Evolutionary conservation across 2,888 invertebrate species (phyloP), one percentile per base, ranked within the genome.

Genomic region (Sinotaia quadrata): DNA sequence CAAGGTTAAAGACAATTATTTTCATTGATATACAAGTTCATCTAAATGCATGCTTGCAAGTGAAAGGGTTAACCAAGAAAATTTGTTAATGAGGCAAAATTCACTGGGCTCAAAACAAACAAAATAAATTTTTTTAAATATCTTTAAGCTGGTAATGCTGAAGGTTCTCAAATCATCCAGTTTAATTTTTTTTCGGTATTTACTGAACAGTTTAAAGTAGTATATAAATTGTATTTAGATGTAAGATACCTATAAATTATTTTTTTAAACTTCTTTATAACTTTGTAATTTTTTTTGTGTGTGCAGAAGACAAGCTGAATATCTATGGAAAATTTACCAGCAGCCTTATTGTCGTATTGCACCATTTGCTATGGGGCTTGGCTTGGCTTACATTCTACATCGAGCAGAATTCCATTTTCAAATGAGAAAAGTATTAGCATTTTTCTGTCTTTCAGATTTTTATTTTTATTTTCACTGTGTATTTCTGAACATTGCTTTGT

Each of bases 291-390:
- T 31, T 61, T 51, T 21, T 15, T 62, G 1, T 47, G 29, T 57
- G 33, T 51, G 2, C 52, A 68, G 68, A 24, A 41, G 61, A 18
- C 60, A 68, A 34, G 52, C 60, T 15, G 57, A 68, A 4, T 68
- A 68, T 44, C 51, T 68, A 31, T 54, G 44, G 41, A 21, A 4
- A n/a, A 54, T 68, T 33, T 62, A 52, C 36, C 37, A 62, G 49
- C 61, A 68, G 49, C 68, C 68, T 8, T 68, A 49, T 10, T 61
- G 68, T 27, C 54, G 68, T 2, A 49, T 68, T 36, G 62, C 36
- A 7, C 61, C 62, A 18, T 68, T 47, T 47, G 62, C 62, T 4
- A 21, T 68, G 44, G 68, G 68, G 15, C 37, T 68, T 44, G 68
- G 54, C 12, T 24, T 68, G 33, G 68, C 61, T 4, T 68, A 52